Conservation (phyloP, 2,888 invertebrate genomes). For the Patella pellucida region DNA sequence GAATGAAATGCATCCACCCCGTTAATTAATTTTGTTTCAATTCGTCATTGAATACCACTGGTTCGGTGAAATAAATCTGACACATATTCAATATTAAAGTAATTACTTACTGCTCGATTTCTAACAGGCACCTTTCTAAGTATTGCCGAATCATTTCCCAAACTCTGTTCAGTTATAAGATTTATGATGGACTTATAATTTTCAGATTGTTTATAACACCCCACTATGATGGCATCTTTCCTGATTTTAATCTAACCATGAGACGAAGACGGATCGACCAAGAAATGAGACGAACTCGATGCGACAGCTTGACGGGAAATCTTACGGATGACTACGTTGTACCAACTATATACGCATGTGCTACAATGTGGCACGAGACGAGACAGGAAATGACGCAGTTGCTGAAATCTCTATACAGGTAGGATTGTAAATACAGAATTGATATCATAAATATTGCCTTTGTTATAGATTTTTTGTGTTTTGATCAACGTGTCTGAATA, state of each 20-base stretch:
- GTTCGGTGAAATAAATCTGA: too few species aligned
- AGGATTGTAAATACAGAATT: conserved; percentile 7
- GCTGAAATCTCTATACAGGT: conserved; percentile 82
- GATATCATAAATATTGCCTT: neutral
- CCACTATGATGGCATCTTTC: conserved; percentile 85
- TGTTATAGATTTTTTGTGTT: neutral
- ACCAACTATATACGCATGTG: conserved; percentile 88
- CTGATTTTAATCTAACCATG: conserved; percentile 95
- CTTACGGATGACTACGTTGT: conserved; percentile 43
- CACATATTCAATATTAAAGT: too few species aligned
- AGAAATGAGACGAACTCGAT: conserved; percentile 54
- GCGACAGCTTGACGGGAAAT: conserved; percentile 48
- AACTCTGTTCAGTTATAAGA: too few species aligned
- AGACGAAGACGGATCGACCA: conserved; percentile 92
- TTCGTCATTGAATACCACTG: too few species aligned
- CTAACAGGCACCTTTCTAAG: too few species aligned
- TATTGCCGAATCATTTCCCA: too few species aligned
- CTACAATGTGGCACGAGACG: conserved; percentile 99
- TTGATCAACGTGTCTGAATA: neutral
- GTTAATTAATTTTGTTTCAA: too few species aligned
- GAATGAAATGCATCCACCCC: too few species aligned
- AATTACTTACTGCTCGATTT: too few species aligned
- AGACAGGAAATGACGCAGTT: conserved; percentile 81
- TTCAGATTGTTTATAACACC: conserved; percentile 57
- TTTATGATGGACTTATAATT: neutral